These are phyloP conservation scores for Paracentrotus lividus DNA, from an alignment of 53 echinoderm and acorn worm species.

Conservation along the genomic window DNA sequence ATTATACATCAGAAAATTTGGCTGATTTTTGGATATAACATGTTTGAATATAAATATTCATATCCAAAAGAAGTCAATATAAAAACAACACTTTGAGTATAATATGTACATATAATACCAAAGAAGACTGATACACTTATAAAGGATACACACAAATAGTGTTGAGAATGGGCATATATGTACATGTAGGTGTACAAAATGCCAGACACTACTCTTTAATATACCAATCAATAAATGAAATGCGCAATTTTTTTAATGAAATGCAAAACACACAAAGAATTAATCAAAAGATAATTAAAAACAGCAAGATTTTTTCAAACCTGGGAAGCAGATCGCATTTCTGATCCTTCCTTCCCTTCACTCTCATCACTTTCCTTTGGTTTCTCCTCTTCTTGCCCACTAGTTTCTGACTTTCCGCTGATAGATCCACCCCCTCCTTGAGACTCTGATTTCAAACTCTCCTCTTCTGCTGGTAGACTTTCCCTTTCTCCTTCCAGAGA, in stretches of 20 bases:
- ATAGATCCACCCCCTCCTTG: background rate
- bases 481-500: conserved; percentile 63
- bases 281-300: background rate
- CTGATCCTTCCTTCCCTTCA: background rate
- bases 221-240: no score
- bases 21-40: no score
- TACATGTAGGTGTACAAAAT: background rate
- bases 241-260: background rate
- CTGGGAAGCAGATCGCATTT: background rate
- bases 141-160: no score
- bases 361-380: background rate
- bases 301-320: background rate
- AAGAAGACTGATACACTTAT: no score
- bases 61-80: no score
- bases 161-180: no score
- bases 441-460: conserved; percentile 7
- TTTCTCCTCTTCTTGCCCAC: background rate
- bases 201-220: no score
- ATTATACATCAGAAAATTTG: no score
- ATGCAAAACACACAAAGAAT: background rate
- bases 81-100: no score
- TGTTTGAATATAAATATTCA: no score
- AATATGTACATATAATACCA: no score
- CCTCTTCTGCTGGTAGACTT: conserved; percentile 46
- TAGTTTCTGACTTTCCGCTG: conserved; percentile 36